Evolutionary conservation across 1,140 invertebrate genomes (phyloP).

Genomic region (Nylanderia fulva): DNA sequence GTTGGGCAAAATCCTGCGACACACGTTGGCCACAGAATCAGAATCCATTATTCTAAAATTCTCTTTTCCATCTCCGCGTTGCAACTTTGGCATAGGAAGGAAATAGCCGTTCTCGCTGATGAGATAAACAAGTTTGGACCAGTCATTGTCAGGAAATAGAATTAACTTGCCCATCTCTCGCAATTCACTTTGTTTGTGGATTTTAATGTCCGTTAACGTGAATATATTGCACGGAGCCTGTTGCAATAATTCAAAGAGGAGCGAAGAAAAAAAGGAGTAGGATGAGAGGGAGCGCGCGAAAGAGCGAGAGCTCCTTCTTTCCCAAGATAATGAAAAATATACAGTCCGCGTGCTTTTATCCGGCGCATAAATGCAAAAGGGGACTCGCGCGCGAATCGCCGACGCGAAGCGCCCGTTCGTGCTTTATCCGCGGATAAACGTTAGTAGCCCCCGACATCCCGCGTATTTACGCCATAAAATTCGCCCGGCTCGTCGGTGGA

Average conservation of each 20-base stretch:
- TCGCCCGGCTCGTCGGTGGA: conserved; percentile 33
- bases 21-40: not conserved
- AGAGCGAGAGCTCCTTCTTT: conserved; percentile 36
- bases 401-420: conserved; percentile 39
- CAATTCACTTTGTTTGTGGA: conserved; percentile 59
- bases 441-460: conserved; percentile 25
- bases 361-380: conserved; percentile 46
- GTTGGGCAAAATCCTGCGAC: conserved; percentile 8
- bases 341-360: conserved; percentile 55
- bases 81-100: conserved; percentile 33
- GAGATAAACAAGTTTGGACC: conserved; percentile 55
- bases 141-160: conserved; percentile 60
- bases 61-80: conserved; percentile 16
- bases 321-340: conserved; percentile 61
- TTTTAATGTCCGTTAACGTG: conserved; percentile 63
- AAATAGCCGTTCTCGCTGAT: not conserved
- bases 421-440: conserved; percentile 43
- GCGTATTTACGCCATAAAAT: conserved; percentile 51
- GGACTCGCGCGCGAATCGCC: conserved; percentile 42
- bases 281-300: not conserved
- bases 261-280: not conserved
- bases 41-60: not conserved
- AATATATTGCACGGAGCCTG: conserved; percentile 46
- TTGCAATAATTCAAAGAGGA: conserved; percentile 56
- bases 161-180: conserved; percentile 51